A percentile compares a stretch with the other conserved stretches of the same genome.
phyloP scores from a whole-genome alignment of 2,888 invertebrate species.

The Pyrrhia umbra region DNA sequence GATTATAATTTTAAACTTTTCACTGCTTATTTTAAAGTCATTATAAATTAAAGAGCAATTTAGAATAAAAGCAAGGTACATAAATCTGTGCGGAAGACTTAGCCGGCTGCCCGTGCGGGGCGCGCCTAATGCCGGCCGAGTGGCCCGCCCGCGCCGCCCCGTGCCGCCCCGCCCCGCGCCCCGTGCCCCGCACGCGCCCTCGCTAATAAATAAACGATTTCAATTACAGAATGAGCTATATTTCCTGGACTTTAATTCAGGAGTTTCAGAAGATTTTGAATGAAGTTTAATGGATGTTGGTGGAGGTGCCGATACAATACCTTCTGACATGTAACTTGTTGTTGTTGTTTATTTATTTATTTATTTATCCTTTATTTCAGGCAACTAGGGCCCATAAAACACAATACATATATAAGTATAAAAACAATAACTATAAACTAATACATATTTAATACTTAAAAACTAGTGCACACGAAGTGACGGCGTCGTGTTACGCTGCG shows the following conservation, averaged over 20 bases:
- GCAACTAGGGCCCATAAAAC: no score
- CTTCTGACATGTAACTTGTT: background rate
- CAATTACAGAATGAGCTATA: slow-evolving; percentile 42
- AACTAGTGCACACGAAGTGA: no score
- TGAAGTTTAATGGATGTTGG: background rate
- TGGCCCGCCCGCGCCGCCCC: background rate
- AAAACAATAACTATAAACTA: no score
- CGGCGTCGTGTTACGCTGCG: no score
- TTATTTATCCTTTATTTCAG: no score
- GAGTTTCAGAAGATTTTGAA: slow-evolving; percentile 22
- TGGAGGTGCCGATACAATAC: background rate
- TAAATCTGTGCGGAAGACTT: slow-evolving; percentile 51
- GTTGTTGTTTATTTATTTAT: no score
- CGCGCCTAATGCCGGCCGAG: slow-evolving; percentile 22
- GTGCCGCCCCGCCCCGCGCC: background rate
- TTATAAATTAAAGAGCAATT: slow-evolving; percentile 56
- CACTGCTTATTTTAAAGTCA: slow-evolving; percentile 42
- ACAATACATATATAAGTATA: no score
- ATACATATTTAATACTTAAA: no score
- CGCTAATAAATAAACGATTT: slow-evolving; percentile 54
- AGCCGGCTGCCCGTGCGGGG: slow-evolving; percentile 23
- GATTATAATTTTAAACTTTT: slow-evolving; percentile 39
- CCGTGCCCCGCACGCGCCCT: background rate
- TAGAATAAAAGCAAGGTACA: slow-evolving; percentile 48
- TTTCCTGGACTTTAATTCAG: slow-evolving; percentile 19